Evolutionary conservation across 1,140 invertebrate species (phyloP), one percentile per base, ranked within the genome.

Genomic region (Halyomorpha halys): DNA sequence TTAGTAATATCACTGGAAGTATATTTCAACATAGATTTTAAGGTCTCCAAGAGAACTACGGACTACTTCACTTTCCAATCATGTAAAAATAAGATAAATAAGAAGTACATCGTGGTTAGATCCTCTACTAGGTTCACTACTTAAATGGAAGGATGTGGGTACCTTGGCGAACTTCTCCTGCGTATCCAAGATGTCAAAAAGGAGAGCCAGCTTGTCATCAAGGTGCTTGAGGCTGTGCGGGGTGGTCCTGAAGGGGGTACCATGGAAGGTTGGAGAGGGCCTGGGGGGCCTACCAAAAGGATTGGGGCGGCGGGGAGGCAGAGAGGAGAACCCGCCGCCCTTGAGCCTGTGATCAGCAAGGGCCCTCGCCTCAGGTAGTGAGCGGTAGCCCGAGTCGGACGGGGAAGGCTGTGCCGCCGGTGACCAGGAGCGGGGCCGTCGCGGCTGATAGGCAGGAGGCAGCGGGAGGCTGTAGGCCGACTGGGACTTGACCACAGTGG

Each of bases 111-210:
- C 6, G 34, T 39, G 34, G 5, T 39, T 39, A 39, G 34, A 39
- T 39, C 34, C 13, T 6, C 34, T 39, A 39, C 34, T 39, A 39
- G 4, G 1, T 3, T 39, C 1, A 39, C 34, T 39, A 39, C 34
- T 39, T 39, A 39, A 39, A 39, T 39, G 34, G 34, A 39, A 39
- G 34, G 34, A 6, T 1, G 5, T 11, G 34, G 11, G 34, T 77
- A 89, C 86, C 86, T 88, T 83, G 71, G 86, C 85, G 70, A 90
- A 86, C 71, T 81, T 78, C 73, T 89, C 85, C 76, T 89, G 87
- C 15, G 85, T 84, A 70, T 88, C 86, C 70, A 89, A 78, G 66
- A 90, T 89, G 66, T 90, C 87, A 69, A 88, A 83, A 73, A 88
- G 87, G 15, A 90, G 78, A 14, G 82, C 81, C 68, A 90, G 79